Conservation (phyloP, 1,140 invertebrate species). For the Drosophila nasuta region DNA sequence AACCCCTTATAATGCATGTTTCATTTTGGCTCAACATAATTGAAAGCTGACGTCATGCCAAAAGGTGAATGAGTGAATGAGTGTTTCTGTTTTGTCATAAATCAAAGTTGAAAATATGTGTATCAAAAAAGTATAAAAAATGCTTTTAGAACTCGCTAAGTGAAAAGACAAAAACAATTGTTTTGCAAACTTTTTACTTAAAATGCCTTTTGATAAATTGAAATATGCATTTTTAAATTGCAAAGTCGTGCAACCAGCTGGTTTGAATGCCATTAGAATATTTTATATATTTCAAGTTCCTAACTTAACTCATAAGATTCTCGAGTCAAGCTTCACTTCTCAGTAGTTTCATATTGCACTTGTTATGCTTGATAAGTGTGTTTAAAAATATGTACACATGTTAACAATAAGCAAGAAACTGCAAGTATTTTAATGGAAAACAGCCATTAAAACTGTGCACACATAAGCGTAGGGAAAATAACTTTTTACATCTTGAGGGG, state of each 20-base stretch:
- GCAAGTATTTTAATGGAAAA: slow-evolving; percentile 41
- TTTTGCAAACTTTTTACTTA: background rate
- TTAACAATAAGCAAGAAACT: slow-evolving; percentile 20
- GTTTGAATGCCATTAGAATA: slow-evolving; percentile 10
- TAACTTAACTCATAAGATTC: background rate
- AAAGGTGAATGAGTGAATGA: slow-evolving; percentile 44
- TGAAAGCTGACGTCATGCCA: slow-evolving; percentile 65
- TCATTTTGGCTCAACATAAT: slow-evolving; percentile 52
- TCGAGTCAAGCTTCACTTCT: slow-evolving; percentile 16
- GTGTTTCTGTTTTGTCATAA: slow-evolving; percentile 19
- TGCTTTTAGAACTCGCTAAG: slow-evolving; percentile 7
- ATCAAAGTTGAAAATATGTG: slow-evolving; percentile 13
- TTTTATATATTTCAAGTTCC: slow-evolving; percentile 10
- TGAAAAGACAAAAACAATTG: slow-evolving; percentile 2
- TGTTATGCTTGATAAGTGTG: slow-evolving; percentile 11
- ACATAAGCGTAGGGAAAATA: background rate
- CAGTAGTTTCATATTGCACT: slow-evolving; percentile 31
- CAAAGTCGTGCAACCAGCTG: slow-evolving; percentile 16
- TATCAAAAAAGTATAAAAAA: slow-evolving; percentile 2
- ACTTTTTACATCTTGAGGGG: background rate
- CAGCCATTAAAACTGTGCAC: slow-evolving; percentile 2
- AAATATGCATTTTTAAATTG: background rate
- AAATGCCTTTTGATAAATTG: background rate
- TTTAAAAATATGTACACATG: slow-evolving; percentile 20
- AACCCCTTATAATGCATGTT: slow-evolving; percentile 33